Evolutionary conservation across 2,113 vertebrate species (phyloP).

Genomic region (Epinephelus moara): DNA sequence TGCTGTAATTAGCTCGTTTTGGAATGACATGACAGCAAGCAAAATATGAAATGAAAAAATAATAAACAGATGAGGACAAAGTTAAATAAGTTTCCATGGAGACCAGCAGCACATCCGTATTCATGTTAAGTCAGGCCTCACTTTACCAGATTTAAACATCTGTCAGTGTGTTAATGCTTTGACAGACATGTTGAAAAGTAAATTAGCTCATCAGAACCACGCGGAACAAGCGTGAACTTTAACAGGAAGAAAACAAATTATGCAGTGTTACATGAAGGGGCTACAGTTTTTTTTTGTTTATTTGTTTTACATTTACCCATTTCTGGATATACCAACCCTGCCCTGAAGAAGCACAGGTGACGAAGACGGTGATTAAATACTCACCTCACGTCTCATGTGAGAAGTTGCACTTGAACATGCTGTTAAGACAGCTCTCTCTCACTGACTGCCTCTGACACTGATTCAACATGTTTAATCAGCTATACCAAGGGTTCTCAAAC

Average conservation of each 20-base stretch:
- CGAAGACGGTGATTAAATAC: slow-evolving; percentile 12
- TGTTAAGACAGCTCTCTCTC: neutral
- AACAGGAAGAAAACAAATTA: slow-evolving; percentile 2
- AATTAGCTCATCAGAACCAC: slow-evolving; percentile 5
- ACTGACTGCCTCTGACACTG: neutral
- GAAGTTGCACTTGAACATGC: neutral
- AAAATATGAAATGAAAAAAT: slow-evolving; percentile 69
- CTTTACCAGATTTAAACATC: slow-evolving; percentile 33
- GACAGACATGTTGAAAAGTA: slow-evolving; percentile 10
- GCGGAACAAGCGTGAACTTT: no score
- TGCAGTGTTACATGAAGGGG: neutral
- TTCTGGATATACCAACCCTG: neutral
- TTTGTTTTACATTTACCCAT: neutral
- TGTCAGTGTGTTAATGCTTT: slow-evolving; percentile 12
- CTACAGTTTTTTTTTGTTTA: neutral
- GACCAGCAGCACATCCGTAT: slow-evolving; percentile 25
- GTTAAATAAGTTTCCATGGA: slow-evolving; percentile 55
- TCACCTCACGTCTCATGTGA: neutral
- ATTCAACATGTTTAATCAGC: slow-evolving; percentile 11
- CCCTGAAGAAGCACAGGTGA: neutral
- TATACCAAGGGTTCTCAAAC: neutral
- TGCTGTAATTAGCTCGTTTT: slow-evolving; percentile 83
- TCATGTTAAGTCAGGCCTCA: slow-evolving; percentile 26
- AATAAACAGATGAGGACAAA: slow-evolving; percentile 51
- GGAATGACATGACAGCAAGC: slow-evolving; percentile 73